Evolutionary conservation across 1,140 invertebrate genomes (phyloP).

Genomic region (Pentalonia nigronervosa): DNA sequence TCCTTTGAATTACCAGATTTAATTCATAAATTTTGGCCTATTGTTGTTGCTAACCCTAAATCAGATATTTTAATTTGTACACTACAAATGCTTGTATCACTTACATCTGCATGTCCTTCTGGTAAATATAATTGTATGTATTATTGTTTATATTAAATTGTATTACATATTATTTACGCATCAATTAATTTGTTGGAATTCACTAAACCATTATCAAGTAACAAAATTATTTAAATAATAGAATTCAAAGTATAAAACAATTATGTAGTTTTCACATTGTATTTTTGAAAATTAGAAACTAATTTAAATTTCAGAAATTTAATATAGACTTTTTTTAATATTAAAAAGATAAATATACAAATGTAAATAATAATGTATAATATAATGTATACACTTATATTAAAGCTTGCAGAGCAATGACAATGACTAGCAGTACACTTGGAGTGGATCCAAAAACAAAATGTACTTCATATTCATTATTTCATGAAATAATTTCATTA

Average conservation of each 20-base stretch:
- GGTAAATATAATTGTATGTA: conserved; percentile 16
- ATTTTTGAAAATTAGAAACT: neutral
- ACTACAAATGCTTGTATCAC: conserved; percentile 44
- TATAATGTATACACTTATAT: neutral
- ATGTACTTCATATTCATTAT: conserved; percentile 36
- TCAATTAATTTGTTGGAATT: too few species aligned
- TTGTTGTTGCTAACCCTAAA: neutral
- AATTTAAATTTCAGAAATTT: neutral
- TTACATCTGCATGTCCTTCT: conserved; percentile 26
- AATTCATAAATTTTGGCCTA: conserved; percentile 47
- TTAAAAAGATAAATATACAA: neutral
- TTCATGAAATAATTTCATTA: conserved; percentile 41
- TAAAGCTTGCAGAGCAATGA: conserved; percentile 48
- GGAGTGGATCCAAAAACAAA: conserved; percentile 43
- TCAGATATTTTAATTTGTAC: conserved; percentile 40
- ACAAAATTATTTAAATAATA: neutral
- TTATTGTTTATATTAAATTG: neutral
- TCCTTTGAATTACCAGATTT: conserved; percentile 32
- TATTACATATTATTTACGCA: neutral
- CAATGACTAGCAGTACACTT: conserved; percentile 32
- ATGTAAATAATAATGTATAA: neutral
- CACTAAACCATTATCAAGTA: neutral
- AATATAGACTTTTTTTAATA: neutral
- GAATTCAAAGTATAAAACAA: neutral
- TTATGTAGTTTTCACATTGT: neutral